phyloP scores from a whole-genome alignment of 2,888 invertebrate genomes.

The Tenthredo notha region DNA sequence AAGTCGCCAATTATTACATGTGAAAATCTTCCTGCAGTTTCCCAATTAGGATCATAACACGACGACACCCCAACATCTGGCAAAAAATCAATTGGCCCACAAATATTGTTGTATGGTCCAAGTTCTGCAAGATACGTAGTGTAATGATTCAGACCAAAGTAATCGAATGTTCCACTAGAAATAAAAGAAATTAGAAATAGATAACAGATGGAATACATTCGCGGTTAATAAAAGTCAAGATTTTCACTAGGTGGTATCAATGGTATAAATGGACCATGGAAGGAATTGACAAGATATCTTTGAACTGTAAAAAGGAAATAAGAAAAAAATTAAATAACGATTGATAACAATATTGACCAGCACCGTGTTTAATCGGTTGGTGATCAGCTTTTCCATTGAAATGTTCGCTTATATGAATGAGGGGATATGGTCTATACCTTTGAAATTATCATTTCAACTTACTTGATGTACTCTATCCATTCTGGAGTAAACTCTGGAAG shows the following conservation, averaged over 20 bases:
- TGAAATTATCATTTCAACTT: background rate
- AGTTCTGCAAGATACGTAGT: background rate
- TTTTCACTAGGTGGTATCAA: background rate
- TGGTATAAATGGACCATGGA: background rate
- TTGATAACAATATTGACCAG: too few relatives aligned
- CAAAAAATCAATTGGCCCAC: conserved; percentile 49
- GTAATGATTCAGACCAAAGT: conserved; percentile 35
- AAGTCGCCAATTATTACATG: conserved; percentile 73
- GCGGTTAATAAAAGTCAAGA: background rate
- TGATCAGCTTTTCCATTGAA: too few relatives aligned
- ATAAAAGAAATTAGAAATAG: background rate
- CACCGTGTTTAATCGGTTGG: too few relatives aligned
- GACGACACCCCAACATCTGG: conserved; percentile 63
- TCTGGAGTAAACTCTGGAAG: conserved; percentile 62
- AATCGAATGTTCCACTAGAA: conserved; percentile 36
- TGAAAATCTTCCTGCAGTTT: conserved; percentile 80
- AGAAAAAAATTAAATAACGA: too few relatives aligned
- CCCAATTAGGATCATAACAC: conserved; percentile 79
- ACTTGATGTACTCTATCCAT: conserved; percentile 73
- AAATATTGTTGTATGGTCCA: background rate
- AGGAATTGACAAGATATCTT: background rate
- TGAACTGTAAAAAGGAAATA: too few relatives aligned
- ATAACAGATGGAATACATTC: background rate
- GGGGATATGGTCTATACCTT: too few relatives aligned
- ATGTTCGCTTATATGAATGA: too few relatives aligned